Base-by-base conservation (phyloP, 2,113 vertebrate genomes). In the Tupaia chinensis region DNA sequence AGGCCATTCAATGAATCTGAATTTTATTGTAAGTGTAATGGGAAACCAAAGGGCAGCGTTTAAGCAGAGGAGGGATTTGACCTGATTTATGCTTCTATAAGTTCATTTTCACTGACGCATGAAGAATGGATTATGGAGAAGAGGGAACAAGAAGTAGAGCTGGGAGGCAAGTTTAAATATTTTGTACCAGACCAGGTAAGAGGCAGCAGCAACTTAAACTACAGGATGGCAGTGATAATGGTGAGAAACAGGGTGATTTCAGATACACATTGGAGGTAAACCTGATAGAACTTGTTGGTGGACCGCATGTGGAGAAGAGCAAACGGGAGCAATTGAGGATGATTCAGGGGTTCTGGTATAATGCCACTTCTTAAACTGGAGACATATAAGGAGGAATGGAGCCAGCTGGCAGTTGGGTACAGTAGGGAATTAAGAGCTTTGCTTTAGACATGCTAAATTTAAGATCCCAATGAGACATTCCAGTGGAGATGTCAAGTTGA, bases 391-490 rank as follows among this genome's bases (percentile, higher is more conserved):
- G 93, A 96, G 82, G 53, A 72, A 68, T 23, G 16, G 69, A 80
- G 89, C 88, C 95, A 97, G 91, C 93, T 94, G 96, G 89, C 89
- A 91, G 69, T 82, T 82, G 65, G 29, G 58, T 80, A 82, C 93
- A 91, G 94, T 70, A 19, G 73, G 34, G 83, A 96, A 96, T 93
- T 78, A 94, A 96, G 84, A 68, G 70, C 95, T 95, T 97, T 93
- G 94, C 91, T 97, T 95, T 87, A 96, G 93, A 93, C 20, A 11
- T 60, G 86, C 89, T 96, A 89, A 96, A 96, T 92, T 96, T 95
- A 94, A 94, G 94, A 78, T 60, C 85, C 78, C 77, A 76, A 53
- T 32, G 69, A 96, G 82, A 89, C 7, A 65, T 68, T 58, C 60
- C 91, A 70, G 83, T 94, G 63, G 78, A 70, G 81, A 94, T 77